phyloP scores from a whole-genome alignment of 2,113 vertebrate genomes.

The Coptodon rendalli region DNA sequence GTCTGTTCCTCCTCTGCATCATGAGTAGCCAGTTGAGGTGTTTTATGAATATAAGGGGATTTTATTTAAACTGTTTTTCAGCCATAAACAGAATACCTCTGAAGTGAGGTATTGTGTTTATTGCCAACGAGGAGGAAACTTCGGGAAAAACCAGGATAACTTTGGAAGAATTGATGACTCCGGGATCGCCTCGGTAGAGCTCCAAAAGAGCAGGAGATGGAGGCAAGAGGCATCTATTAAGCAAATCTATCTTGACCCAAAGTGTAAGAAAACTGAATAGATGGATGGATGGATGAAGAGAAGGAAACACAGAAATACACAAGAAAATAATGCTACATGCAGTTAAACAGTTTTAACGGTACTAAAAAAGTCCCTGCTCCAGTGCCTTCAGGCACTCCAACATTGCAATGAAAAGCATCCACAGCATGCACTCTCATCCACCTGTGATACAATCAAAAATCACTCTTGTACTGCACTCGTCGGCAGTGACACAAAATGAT shows the following conservation, averaged over 20 bases:
- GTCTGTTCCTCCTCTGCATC: neutral
- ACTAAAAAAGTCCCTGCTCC: neutral
- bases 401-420: neutral
- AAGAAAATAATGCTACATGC: neutral
- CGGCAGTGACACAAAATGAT: neutral
- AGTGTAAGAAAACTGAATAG: neutral
- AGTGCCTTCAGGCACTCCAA: neutral
- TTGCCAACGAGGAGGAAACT: neutral
- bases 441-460: neutral
- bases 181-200: fast-evolving
- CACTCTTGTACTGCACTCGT: neutral
- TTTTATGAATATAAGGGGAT: fast-evolving
- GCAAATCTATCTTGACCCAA: neutral
- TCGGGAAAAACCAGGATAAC: neutral
- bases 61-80: neutral
- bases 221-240: neutral
- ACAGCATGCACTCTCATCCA: neutral
- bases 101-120: fast-evolving
- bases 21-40: too few relatives aligned
- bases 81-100: neutral
- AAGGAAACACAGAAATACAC: neutral
- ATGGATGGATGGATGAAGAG: neutral
- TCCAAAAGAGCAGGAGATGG: neutral
- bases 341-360: neutral
- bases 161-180: neutral